phyloP scores from a whole-genome alignment of 2,888 invertebrate species.

The Coenonympha arcania region DNA sequence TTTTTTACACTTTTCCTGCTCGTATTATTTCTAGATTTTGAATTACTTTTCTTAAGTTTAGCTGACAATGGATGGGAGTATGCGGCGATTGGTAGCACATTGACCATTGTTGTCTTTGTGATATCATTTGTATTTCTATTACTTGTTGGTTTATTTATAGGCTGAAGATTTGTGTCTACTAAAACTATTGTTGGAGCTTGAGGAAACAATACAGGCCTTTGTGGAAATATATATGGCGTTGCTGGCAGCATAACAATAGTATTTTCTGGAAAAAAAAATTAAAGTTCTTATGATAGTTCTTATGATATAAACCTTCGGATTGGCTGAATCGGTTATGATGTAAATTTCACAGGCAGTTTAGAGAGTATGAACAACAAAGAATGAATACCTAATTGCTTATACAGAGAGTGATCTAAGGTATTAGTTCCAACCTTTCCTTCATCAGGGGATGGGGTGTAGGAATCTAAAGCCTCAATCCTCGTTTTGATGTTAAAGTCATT shows the following conservation, averaged over 20 bases:
- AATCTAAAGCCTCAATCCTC: no score
- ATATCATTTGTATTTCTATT: constrained; percentile 56
- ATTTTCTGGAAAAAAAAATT: constrained; percentile 47
- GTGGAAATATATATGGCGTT: constrained; percentile 63
- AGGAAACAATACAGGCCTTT: constrained; percentile 58
- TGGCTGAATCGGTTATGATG: no score
- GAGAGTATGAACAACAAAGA: no score
- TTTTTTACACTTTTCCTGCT: constrained; percentile 30
- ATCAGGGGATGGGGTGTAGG: no score
- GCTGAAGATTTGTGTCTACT: constrained; percentile 54
- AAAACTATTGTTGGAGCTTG: constrained; percentile 60
- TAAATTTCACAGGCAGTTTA: no score
- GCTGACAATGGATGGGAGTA: constrained; percentile 62
- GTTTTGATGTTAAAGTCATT: no score
- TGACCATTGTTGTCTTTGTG: constrained; percentile 69
- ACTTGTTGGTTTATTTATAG: constrained; percentile 46
- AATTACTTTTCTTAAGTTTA: constrained; percentile 49
- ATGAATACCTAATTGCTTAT: no score
- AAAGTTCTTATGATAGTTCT: no score
- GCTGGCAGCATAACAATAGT: constrained; percentile 63
- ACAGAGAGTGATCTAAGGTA: no score
- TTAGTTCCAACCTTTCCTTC: no score
- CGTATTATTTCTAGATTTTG: constrained; percentile 38
- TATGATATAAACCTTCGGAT: no score
- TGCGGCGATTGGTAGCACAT: constrained; percentile 68